phyloP scores from a whole-genome alignment of 1,140 invertebrate species.

The Triops longicaudatus region DNA sequence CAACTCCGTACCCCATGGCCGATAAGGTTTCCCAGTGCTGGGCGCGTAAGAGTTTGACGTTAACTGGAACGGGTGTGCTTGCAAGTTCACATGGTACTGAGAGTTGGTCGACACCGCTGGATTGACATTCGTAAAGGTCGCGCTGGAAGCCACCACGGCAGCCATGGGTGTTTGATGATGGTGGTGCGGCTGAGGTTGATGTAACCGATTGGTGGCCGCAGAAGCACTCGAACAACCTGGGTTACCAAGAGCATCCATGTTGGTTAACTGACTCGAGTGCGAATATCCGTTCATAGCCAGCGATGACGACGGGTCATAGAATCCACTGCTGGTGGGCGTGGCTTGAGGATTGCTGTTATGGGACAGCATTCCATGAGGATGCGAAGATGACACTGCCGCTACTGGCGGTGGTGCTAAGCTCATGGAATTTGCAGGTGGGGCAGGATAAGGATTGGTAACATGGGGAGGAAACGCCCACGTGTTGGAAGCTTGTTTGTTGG shows the following conservation, averaged over 20 bases:
- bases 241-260: neutral
- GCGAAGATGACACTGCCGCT: slow-evolving; percentile 14
- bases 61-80: slow-evolving; percentile 19
- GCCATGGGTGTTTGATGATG: slow-evolving; percentile 9
- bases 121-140: neutral
- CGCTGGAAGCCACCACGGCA: slow-evolving; percentile 18
- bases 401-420: neutral
- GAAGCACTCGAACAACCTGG: neutral
- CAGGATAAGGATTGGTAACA: neutral
- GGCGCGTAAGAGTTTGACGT: neutral
- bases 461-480: slow-evolving; percentile 15
- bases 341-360: neutral
- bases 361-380: neutral
- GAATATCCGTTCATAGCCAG: neutral
- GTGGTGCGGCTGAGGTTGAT: slow-evolving; percentile 13
- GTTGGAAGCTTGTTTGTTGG: slow-evolving; percentile 37
- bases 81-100: slow-evolving; percentile 5
- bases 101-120: slow-evolving; percentile 10
- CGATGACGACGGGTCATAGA: slow-evolving; percentile 17
- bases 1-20: slow-evolving; percentile 29
- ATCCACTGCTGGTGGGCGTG: neutral
- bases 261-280: neutral
- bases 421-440: slow-evolving; percentile 9
- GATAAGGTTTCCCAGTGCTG: slow-evolving; percentile 24
- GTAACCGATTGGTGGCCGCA: neutral